phyloP scores from a whole-genome alignment of 2,888 invertebrate species.

The Chloroclystis v-ata region DNA sequence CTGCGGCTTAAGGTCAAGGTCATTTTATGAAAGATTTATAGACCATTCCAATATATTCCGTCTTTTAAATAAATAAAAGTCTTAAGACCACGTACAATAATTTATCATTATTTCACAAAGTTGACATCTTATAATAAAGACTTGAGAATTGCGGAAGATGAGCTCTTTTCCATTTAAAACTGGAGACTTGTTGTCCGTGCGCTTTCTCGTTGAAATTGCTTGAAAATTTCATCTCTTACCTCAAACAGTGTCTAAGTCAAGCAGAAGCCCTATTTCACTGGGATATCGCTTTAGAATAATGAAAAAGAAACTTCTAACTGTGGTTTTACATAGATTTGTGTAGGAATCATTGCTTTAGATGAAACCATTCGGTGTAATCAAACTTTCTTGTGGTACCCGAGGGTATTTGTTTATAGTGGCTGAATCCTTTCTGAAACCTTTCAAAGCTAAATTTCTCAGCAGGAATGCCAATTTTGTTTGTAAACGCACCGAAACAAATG shows the following conservation, averaged over 20 bases:
- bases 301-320: slow-evolving; percentile 11
- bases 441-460: slow-evolving; percentile 39
- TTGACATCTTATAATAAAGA: slow-evolving; percentile 29
- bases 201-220: slow-evolving; percentile 39
- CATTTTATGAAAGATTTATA: slow-evolving; percentile 1
- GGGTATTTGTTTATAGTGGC: slow-evolving; percentile 27
- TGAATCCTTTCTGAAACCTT: slow-evolving; percentile 40
- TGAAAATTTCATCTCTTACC: slow-evolving; percentile 39
- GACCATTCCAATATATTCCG: not conserved
- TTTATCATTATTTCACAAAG: slow-evolving; percentile 23
- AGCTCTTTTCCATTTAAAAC: slow-evolving; percentile 39
- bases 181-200: slow-evolving; percentile 31
- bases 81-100: too few relatives aligned
- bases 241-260: slow-evolving; percentile 27
- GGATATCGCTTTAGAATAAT: slow-evolving; percentile 14
- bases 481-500: slow-evolving; percentile 33
- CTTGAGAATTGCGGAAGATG: slow-evolving; percentile 27
- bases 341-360: slow-evolving; percentile 13
- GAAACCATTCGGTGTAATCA: slow-evolving; percentile 28
- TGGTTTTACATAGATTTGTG: slow-evolving; percentile 10
- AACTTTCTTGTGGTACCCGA: slow-evolving; percentile 30
- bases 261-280: slow-evolving; percentile 11
- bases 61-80: too few relatives aligned
- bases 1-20: slow-evolving; percentile 14
- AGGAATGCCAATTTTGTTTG: slow-evolving; percentile 51